phyloP scores from a whole-genome alignment of 2,113 vertebrate species.

The Danionella cerebrum region DNA sequence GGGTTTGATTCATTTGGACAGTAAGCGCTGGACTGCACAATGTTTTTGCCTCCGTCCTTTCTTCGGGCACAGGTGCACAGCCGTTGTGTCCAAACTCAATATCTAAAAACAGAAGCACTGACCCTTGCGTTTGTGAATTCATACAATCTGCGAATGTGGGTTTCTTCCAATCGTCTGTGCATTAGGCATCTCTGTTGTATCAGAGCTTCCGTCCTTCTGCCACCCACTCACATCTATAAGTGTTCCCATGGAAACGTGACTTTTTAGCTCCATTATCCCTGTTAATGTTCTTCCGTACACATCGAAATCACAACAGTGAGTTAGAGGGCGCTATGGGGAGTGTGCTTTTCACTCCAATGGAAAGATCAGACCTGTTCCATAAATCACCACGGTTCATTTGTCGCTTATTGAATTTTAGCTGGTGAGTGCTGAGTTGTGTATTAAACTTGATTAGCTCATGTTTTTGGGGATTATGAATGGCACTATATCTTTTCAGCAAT shows the following conservation, averaged over 20 bases:
- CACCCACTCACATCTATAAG: conserved; percentile 47
- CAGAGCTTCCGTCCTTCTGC: conserved; percentile 31
- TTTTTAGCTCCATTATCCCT: conserved; percentile 46
- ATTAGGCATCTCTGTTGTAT: conserved; percentile 26
- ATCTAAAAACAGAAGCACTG: background rate
- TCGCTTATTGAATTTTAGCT: background rate
- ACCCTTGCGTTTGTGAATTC: background rate
- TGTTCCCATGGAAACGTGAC: conserved; percentile 59
- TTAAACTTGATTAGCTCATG: background rate
- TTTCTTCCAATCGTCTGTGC: background rate
- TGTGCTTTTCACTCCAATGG: background rate
- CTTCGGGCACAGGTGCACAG: background rate
- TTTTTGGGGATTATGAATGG: background rate
- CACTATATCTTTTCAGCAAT: background rate
- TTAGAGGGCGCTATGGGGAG: conserved; percentile 22
- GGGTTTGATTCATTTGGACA: conserved; percentile 1
- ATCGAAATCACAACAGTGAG: conserved; percentile 5
- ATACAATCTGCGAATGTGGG: background rate
- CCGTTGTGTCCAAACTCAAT: background rate
- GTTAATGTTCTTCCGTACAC: conserved; percentile 7
- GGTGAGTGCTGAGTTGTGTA: background rate
- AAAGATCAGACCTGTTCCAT: background rate
- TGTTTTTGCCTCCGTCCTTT: background rate
- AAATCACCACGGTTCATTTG: background rate
- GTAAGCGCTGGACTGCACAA: background rate